Conservation (phyloP, 2,797 vertebrate species). For the Pseudomugil gertrudae region DNA sequence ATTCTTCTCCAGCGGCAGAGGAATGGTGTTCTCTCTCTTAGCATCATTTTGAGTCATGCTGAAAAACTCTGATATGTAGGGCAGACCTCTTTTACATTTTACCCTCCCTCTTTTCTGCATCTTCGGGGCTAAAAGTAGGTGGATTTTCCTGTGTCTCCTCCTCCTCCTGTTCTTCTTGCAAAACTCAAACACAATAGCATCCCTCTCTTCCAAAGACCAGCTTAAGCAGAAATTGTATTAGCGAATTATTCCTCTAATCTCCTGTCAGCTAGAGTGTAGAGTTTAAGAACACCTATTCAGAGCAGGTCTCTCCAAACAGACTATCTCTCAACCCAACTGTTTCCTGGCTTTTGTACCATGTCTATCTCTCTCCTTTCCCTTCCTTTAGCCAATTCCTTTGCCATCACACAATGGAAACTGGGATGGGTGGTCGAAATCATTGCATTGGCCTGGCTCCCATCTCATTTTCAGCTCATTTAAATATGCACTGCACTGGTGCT, state of each 20-base stretch:
- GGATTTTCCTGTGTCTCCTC: constrained; percentile 30
- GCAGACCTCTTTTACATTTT: constrained; percentile 63
- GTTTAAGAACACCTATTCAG: constrained; percentile 31
- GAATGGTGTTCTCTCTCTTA: constrained; percentile 35
- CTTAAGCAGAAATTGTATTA: constrained; percentile 15
- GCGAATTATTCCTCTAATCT: constrained; percentile 35
- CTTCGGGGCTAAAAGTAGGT: constrained; percentile 56
- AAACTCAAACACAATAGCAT: constrained; percentile 23
- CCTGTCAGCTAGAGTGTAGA: constrained; percentile 17
- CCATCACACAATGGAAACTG: constrained; percentile 46
- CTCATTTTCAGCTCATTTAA: constrained; percentile 57
- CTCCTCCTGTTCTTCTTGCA: constrained; percentile 10
- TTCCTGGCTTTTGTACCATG: constrained; percentile 28
- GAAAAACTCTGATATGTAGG: constrained; percentile 70
- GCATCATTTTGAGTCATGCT: constrained; percentile 51
- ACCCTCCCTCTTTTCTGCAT: constrained; percentile 39
- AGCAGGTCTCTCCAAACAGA: constrained; percentile 21
- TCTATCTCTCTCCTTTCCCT: constrained; percentile 25
- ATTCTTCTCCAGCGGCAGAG: constrained; percentile 40
- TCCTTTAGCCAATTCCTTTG: constrained; percentile 50
- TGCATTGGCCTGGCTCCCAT: constrained; percentile 39
- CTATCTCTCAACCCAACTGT: constrained; percentile 10
- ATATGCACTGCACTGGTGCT: constrained; percentile 18
- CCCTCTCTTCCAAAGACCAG: constrained; percentile 13
- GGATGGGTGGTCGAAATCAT: constrained; percentile 55